These are phyloP conservation scores for Unio delphinus DNA, from an alignment of 2,888 invertebrate species.

Conservation along the genomic window DNA sequence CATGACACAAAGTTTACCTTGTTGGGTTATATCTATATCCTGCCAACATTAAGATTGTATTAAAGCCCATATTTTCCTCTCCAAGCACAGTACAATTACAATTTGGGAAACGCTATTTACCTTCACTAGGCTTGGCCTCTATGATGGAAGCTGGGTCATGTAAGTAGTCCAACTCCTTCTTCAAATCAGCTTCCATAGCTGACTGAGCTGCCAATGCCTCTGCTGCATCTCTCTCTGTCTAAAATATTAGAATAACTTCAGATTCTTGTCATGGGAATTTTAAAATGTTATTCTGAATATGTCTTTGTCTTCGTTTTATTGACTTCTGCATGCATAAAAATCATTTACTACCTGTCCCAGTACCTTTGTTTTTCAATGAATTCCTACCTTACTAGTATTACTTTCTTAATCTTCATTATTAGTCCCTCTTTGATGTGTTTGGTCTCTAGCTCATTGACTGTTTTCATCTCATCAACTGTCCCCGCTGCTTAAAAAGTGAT, in stretches of 20 bases:
- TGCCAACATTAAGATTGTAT: too few relatives aligned
- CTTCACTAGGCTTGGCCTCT: constrained; percentile 44
- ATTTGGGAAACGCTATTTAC: constrained; percentile 18
- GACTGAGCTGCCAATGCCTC: constrained; percentile 48
- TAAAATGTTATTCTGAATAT: neutral
- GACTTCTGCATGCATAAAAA: too few relatives aligned
- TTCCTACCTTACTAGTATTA: too few relatives aligned
- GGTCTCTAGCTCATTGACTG: too few relatives aligned
- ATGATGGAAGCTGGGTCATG: constrained; percentile 64
- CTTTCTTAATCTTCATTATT: neutral
- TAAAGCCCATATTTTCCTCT: too few relatives aligned
- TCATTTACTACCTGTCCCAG: too few relatives aligned
- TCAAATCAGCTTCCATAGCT: constrained; percentile 24
- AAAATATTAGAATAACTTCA: neutral
- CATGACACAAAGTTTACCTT: too few relatives aligned
- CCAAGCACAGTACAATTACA: neutral
- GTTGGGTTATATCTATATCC: too few relatives aligned
- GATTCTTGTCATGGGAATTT: neutral
- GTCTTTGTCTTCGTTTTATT: too few relatives aligned
- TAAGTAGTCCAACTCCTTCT: constrained; percentile 33
- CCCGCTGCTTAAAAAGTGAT: too few relatives aligned
- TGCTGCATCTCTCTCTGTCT: constrained; percentile 12
- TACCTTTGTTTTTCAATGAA: too few relatives aligned
- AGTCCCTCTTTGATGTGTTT: neutral
- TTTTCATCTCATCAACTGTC: too few relatives aligned